These are phyloP conservation scores for Albula goreensis DNA, from an alignment of 2,113 vertebrate species.

Conservation along the genomic window DNA sequence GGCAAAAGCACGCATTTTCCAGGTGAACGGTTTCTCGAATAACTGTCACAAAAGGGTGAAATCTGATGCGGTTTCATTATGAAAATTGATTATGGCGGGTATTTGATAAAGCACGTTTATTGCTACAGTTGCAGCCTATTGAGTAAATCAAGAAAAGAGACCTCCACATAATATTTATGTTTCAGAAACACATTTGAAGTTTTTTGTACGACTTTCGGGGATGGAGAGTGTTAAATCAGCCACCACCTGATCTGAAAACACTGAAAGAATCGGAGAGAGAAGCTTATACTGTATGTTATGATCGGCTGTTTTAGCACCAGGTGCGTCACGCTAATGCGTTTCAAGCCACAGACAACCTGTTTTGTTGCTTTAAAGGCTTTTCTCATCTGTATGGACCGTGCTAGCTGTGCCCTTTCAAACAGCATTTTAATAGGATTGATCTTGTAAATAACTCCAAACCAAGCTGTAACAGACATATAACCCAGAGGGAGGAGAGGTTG, in stretches of 20 bases:
- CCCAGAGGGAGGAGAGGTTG: not conserved
- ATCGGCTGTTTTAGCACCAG: too few relatives aligned
- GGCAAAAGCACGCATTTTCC: not conserved
- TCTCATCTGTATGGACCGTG: not conserved
- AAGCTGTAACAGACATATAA: not conserved
- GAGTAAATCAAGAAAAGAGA: not conserved
- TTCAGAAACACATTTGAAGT: not conserved
- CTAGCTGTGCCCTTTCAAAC: not conserved
- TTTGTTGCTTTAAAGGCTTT: not conserved
- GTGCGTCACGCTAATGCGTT: too few relatives aligned
- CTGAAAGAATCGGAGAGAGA: too few relatives aligned
- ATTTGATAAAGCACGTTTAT: constrained; percentile 1
- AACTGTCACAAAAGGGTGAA: not conserved
- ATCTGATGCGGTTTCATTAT: not conserved
- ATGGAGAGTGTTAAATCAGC: not conserved
- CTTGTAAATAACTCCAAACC: not conserved
- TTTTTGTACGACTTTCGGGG: not conserved
- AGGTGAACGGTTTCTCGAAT: constrained; percentile 15
- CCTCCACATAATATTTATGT: not conserved
- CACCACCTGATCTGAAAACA: too few relatives aligned
- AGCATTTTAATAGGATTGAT: not conserved
- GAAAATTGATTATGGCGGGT: not conserved
- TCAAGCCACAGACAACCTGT: too few relatives aligned
- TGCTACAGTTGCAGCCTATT: not conserved
- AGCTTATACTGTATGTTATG: too few relatives aligned